A percentile compares a stretch with the other conserved stretches of the same genome.
Evolutionary conservation across 2,797 vertebrate genomes (phyloP).

Genomic region (Falco concolor): DNA sequence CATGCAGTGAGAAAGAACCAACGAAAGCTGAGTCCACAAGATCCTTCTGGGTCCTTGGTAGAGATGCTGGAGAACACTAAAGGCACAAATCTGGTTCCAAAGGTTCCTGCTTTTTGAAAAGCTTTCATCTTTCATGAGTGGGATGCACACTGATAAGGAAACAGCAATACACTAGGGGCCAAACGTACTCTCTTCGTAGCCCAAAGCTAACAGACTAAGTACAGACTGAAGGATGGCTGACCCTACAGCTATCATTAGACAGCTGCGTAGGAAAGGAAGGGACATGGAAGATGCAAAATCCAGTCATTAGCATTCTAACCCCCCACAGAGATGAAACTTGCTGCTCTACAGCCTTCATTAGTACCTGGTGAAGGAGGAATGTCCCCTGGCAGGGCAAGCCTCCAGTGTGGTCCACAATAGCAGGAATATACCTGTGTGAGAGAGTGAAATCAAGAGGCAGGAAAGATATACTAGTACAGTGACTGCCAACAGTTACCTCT

Average conservation of each 20-base stretch:
- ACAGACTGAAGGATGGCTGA: neutral
- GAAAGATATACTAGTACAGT: neutral
- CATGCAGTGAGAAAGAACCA: neutral
- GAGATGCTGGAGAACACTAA: neutral
- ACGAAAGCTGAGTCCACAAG: neutral
- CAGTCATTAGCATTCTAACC: neutral
- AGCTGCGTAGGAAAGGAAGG: neutral
- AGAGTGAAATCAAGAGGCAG: neutral
- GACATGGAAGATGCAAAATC: neutral
- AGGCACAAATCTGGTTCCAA: neutral
- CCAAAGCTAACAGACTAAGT: neutral
- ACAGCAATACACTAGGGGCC: neutral
- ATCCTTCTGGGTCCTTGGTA: neutral
- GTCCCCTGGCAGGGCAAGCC: constrained; percentile 94
- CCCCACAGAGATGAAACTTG: neutral
- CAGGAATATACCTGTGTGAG: constrained; percentile 89
- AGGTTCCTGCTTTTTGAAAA: neutral
- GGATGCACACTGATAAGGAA: neutral
- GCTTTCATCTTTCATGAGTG: neutral
- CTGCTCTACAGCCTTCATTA: neutral
- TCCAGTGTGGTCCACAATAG: constrained; percentile 94
- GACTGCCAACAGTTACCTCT: neutral
- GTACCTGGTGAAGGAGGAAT: constrained; percentile 96
- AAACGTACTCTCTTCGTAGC: neutral
- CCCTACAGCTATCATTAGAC: neutral